Percentiles rank a stretch among this genome's conserved stretches.
phyloP scores from a whole-genome alignment of 2,113 vertebrate genomes.

The Herpailurus yagouaroundi region DNA sequence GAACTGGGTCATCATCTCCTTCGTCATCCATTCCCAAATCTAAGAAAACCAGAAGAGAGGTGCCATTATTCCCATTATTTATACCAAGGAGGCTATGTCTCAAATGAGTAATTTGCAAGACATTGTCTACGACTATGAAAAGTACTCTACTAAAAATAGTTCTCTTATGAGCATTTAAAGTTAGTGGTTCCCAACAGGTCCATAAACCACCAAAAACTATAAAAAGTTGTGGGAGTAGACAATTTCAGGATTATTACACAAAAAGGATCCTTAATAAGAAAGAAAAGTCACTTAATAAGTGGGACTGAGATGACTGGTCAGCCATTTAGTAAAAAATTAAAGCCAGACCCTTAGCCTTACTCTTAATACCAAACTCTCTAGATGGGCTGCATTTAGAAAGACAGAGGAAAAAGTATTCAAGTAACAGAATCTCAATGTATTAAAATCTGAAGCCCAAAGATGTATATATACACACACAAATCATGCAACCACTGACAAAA shows the following conservation, averaged over 20 bases:
- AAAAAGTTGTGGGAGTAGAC: neutral
- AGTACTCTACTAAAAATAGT: neutral
- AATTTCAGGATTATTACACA: neutral
- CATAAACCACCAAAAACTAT: slow-evolving; percentile 1
- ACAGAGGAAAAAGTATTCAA: neutral
- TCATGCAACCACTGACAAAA: slow-evolving; percentile 13
- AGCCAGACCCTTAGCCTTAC: neutral
- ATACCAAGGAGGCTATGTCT: neutral
- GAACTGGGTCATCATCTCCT: slow-evolving; percentile 99
- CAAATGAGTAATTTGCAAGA: neutral
- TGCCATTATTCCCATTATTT: slow-evolving; percentile 16
- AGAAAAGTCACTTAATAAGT: neutral
- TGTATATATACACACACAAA: neutral
- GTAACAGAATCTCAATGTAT: neutral
- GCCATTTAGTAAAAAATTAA: neutral
- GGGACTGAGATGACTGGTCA: neutral
- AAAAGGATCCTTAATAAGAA: neutral
- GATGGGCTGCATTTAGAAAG: neutral
- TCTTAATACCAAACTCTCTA: slow-evolving; percentile 19
- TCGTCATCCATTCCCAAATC: slow-evolving; percentile 99
- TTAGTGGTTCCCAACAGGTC: neutral
- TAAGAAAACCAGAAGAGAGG: slow-evolving; percentile 77
- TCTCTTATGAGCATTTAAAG: slow-evolving; percentile 36
- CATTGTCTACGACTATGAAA: neutral
- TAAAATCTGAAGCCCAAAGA: neutral